phyloP scores from a whole-genome alignment of 2,888 invertebrate species.

The Morinoia aosen region DNA sequence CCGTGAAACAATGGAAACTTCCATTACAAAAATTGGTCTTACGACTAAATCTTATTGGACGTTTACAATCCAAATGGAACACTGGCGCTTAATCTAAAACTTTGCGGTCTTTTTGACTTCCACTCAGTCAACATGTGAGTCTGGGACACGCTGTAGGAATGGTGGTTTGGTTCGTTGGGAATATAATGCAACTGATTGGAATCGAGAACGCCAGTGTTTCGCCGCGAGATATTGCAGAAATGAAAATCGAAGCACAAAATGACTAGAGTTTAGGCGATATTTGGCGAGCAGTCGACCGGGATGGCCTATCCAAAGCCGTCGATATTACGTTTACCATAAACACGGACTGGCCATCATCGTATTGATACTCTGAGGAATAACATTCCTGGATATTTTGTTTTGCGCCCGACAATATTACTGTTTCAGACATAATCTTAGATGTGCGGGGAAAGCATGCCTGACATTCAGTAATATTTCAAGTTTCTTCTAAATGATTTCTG shows the following conservation, averaged over 20 bases:
- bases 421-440: too few species aligned
- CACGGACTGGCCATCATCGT: not conserved
- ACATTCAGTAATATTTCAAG: too few species aligned
- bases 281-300: not conserved
- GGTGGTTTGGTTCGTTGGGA: not conserved
- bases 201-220: not conserved
- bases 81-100: not conserved
- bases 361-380: too few species aligned
- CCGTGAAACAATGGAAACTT: not conserved
- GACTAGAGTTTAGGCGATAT: not conserved
- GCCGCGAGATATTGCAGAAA: not conserved
- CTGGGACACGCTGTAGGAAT: not conserved
- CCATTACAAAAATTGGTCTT: not conserved
- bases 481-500: too few species aligned
- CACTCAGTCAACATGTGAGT: not conserved
- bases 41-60: slow-evolving; percentile 1
- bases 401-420: too few species aligned
- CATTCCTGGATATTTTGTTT: too few species aligned
- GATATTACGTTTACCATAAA: not conserved
- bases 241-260: not conserved
- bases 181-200: not conserved
- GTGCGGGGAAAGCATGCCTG: too few species aligned
- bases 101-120: not conserved
- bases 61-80: not conserved
- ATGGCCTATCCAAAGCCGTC: not conserved